Conservation (phyloP, 1,140 invertebrate genomes). For the Aethina tumida region DNA sequence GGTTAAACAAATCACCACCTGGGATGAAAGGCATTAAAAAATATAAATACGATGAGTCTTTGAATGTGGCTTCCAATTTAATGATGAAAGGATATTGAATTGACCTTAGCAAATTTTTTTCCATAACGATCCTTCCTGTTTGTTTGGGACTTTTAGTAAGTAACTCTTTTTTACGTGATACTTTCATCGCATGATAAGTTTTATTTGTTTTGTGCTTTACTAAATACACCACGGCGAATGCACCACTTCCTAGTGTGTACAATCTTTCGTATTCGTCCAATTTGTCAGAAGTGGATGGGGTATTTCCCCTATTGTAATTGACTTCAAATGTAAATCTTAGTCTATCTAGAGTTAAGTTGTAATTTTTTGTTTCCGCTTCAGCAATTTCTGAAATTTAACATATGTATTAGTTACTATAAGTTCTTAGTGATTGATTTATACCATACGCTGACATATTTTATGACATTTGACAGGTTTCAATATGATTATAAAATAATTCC, state of each 20-base stretch:
- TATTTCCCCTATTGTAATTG: too few relatives aligned
- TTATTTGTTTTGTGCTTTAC: conserved; percentile 68
- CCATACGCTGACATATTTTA: too few relatives aligned
- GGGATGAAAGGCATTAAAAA: conserved; percentile 67
- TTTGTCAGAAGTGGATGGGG: conserved; percentile 7
- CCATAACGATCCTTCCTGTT: conserved; percentile 73
- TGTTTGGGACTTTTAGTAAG: conserved; percentile 79
- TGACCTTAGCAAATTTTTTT: conserved; percentile 75
- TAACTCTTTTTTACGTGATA: conserved; percentile 77
- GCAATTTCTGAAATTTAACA: too few relatives aligned
- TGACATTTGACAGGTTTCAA: too few relatives aligned
- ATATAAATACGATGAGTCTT: conserved; percentile 76
- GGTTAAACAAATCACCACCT: conserved; percentile 70
- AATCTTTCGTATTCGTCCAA: conserved; percentile 21
- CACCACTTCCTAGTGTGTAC: conserved; percentile 69
- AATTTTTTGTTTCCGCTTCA: too few relatives aligned
- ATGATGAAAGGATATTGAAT: conserved; percentile 78
- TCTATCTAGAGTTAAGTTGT: too few relatives aligned
- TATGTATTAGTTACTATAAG: too few relatives aligned
- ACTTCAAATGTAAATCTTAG: too few relatives aligned
- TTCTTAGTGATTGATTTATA: too few relatives aligned
- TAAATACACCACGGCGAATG: conserved; percentile 73
- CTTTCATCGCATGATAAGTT: conserved; percentile 81
- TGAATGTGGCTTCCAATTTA: conserved; percentile 71
- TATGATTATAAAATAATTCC: too few relatives aligned